Evolutionary conservation across 2,797 vertebrate genomes (phyloP).

Genomic region (Phaenicophaeus curvirostris): DNA sequence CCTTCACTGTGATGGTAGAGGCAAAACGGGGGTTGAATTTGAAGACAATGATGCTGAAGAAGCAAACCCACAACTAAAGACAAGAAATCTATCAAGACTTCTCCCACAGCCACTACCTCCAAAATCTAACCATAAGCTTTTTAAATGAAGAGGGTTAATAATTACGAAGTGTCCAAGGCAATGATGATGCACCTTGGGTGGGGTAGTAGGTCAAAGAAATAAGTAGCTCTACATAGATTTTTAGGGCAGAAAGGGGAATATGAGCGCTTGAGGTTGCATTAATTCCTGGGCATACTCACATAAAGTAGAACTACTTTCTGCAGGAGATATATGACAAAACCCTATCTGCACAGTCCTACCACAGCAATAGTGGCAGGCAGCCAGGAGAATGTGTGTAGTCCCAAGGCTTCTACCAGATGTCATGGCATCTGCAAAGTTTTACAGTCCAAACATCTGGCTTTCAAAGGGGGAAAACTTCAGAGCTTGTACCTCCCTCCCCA

Average conservation of each 20-base stretch:
- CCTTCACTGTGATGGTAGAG: not conserved
- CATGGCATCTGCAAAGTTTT: constrained; percentile 38
- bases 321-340: not conserved
- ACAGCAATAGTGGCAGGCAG: constrained; percentile 8
- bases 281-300: not conserved
- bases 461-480: constrained; percentile 19
- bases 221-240: not conserved
- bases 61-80: not conserved
- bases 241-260: not conserved
- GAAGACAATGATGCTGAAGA: not conserved
- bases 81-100: not conserved
- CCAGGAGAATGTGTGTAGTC: not conserved
- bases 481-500: not conserved
- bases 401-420: constrained; percentile 31
- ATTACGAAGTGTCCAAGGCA: not conserved
- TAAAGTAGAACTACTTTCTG: not conserved
- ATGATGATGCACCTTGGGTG: not conserved
- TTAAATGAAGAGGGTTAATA: not conserved
- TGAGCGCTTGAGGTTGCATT: not conserved
- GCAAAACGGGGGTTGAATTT: not conserved
- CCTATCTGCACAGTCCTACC: not conserved
- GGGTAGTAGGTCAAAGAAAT: not conserved
- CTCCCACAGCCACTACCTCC: not conserved
- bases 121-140: not conserved
- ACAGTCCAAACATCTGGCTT: constrained; percentile 50